Conservation (phyloP, 2,888 invertebrate species). For the Erpobdella octoculata region DNA sequence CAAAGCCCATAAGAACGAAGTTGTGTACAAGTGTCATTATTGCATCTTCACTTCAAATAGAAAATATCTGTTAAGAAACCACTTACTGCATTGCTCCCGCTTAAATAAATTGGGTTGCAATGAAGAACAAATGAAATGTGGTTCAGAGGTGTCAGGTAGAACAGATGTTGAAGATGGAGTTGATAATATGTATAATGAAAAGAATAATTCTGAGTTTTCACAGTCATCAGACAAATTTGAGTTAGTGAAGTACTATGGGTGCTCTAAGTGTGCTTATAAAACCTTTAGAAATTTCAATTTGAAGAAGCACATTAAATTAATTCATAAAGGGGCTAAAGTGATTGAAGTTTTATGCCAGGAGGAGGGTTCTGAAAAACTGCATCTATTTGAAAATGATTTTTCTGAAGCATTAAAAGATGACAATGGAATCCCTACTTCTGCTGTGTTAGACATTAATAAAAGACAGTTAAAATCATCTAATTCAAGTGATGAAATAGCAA, state of each 20-base stretch:
- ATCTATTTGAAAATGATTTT: neutral
- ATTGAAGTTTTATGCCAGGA: slow-evolving; percentile 3
- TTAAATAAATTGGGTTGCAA: too few relatives aligned
- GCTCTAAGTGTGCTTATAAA: slow-evolving; percentile 6
- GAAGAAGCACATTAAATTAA: slow-evolving; percentile 13
- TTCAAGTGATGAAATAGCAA: neutral
- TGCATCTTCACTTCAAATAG: neutral
- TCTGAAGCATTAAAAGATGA: neutral
- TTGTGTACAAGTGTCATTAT: slow-evolving; percentile 6
- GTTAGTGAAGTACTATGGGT: slow-evolving; percentile 8
- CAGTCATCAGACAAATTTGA: neutral
- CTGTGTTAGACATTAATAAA: neutral
- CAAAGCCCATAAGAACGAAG: neutral
- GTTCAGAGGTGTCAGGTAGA: neutral
- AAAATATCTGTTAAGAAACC: slow-evolving; percentile 2
- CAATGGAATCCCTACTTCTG: too few relatives aligned
- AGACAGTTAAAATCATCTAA: neutral
- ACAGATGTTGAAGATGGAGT: neutral
- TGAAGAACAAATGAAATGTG: neutral
- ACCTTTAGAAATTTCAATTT: slow-evolving; percentile 8
- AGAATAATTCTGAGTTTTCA: too few relatives aligned
- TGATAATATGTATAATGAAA: too few relatives aligned
- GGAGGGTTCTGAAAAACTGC: neutral
- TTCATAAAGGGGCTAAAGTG: neutral
- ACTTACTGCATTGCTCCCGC: neutral